Evolutionary conservation across 2,888 invertebrate species (phyloP).

Genomic region (Hypomecis atomaria): DNA sequence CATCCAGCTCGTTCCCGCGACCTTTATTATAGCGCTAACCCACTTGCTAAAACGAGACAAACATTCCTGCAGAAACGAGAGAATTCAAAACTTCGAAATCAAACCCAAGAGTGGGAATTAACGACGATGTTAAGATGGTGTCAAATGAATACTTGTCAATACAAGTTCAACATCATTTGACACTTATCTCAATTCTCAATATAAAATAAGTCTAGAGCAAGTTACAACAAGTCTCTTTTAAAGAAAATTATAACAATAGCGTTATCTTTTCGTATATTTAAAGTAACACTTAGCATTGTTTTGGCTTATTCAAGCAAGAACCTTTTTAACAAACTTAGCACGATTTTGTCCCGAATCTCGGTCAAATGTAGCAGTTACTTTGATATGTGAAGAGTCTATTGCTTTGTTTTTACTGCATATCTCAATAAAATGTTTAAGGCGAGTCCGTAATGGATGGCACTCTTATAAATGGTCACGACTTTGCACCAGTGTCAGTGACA

Average conservation of each 20-base stretch:
- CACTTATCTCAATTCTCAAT: neutral
- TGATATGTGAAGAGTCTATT: conserved; percentile 31
- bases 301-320: conserved; percentile 42
- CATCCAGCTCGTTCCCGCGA: no score
- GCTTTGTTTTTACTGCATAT: conserved; percentile 53
- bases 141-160: neutral
- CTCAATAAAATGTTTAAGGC: conserved; percentile 52
- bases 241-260: conserved; percentile 13
- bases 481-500: conserved; percentile 44
- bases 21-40: no score
- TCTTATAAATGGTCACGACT: conserved; percentile 67
- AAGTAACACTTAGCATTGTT: conserved; percentile 51
- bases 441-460: conserved; percentile 60
- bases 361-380: conserved; percentile 24
- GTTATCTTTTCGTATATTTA: conserved; percentile 16
- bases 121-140: neutral
- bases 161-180: neutral
- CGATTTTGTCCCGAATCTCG: conserved; percentile 49
- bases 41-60: no score
- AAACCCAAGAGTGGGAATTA: no score
- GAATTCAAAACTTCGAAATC: no score
- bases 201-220: conserved; percentile 12
- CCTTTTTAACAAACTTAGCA: conserved; percentile 24
- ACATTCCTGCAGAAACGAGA: no score
- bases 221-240: conserved; percentile 16